Base-by-base conservation (phyloP, 2,797 vertebrate species). In the Ceryle rudis region DNA sequence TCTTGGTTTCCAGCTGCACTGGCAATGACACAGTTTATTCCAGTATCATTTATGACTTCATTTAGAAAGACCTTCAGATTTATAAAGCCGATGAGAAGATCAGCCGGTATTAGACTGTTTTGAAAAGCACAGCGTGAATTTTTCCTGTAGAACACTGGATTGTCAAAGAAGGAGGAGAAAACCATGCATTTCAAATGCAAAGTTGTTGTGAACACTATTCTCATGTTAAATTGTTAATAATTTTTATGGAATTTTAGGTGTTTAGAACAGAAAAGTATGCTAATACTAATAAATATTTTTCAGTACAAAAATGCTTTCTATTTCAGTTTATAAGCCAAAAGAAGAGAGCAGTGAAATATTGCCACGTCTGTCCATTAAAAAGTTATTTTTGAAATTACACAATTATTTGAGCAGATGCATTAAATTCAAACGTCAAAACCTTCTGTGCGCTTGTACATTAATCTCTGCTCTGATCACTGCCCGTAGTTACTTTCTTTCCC, bases 1-100 rank as follows among this genome's bases (percentile, higher is more conserved):
- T 18, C 41, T 91, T 67, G 31, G 51, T 92, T 95, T 96, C 64
- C 75, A 86, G 66, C 66, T 83, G 67, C 52, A 67, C 65, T 86
- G 81, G 52, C 75, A 87, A 65, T 4, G 16, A 64, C 62, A 25
- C 57, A 29, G 29, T 52, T 83, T 69, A 58, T 78, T 77, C 14
- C 54, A 46, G 9, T 73, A 75, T 37, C 0, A n/a, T 33, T 77
- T 79, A 28, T 46, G n/a, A 91, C 70, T 95, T 93, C 14, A 64
- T 75, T 94, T 92, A 62, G 47, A 55, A 73, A 73, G 26, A 62
- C 26, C 35, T 86, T 73, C 33, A 37, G 11, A 55, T 94, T 85
- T 66, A 66, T 64, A 93, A 89, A 90, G 42, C 71, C 72, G n/a
- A 42, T 86, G 62, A 64, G 54, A 87, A 90, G 61, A 51, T 94